Percentiles rank a stretch among this genome's conserved stretches.
These are phyloP conservation scores for Psilanteris sp. DNA, from an alignment of 1,140 invertebrate genomes.

Conservation along the genomic window DNA sequence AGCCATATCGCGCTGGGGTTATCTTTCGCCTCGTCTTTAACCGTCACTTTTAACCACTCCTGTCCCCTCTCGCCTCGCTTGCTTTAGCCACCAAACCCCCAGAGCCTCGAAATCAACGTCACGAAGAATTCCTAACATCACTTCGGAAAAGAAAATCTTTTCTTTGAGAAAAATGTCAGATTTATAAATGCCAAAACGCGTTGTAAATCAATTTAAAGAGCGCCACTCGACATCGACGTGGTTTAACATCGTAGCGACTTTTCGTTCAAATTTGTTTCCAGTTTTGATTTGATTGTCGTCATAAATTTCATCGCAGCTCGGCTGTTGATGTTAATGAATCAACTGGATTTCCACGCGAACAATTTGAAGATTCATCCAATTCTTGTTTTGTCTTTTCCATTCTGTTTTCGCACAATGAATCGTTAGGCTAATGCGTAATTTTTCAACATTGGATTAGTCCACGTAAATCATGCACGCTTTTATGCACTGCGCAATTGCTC, in stretches of 20 bases:
- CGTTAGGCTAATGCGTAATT: not conserved
- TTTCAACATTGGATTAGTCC: constrained; percentile 10
- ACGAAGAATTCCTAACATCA: constrained; percentile 16
- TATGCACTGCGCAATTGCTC: constrained; percentile 12
- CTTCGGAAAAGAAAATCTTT: constrained; percentile 13
- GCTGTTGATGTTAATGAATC: constrained; percentile 15
- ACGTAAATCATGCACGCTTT: constrained; percentile 28
- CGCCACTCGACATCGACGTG: not conserved
- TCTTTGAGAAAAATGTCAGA: constrained; percentile 18
- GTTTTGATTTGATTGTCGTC: constrained; percentile 14
- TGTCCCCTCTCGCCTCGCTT: not conserved
- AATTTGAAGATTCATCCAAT: not conserved
- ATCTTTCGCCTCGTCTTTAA: constrained; percentile 22
- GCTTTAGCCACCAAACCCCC: not conserved
- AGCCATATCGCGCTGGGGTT: constrained; percentile 19
- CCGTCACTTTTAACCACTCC: constrained; percentile 19
- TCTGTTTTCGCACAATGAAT: too few species aligned
- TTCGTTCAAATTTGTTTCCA: constrained; percentile 10
- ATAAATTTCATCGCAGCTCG: not conserved
- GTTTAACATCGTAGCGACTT: not conserved
- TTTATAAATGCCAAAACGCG: constrained; percentile 31
- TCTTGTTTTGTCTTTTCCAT: not conserved
- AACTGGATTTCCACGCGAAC: not conserved
- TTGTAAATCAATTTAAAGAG: constrained; percentile 38
- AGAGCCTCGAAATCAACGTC: constrained; percentile 21